Base-by-base conservation (phyloP, 2,888 invertebrate species). In the Cremastinae sp. region DNA sequence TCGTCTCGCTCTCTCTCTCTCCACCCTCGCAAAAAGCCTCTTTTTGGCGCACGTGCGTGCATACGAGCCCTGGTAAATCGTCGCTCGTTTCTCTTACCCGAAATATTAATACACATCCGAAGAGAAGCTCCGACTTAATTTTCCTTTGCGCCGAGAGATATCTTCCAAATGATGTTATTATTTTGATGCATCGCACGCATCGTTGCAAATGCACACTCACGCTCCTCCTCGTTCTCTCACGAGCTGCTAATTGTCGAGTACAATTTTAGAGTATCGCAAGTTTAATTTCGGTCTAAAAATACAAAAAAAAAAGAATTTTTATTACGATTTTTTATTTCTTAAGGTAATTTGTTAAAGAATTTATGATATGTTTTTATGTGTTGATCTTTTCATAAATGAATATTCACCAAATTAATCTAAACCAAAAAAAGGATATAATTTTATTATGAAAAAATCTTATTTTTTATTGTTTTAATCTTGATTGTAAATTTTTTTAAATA, bases 81-180 rank as follows among this genome's bases (percentile, higher is more conserved):
- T 41, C 61, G 55, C 39, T 73, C 72, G 59, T 73, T 76, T 76
- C 65, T 77, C 70, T 70, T 41, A 10, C 12, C n/a, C 70, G 65
- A 69, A 73, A 77, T 77, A 74, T 77, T 74, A 77, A 77, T 77
- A 77, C 43, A 70, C 28, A 56, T 45, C 68, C 20, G 69, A 5
- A 56, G 69, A 62, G 58, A 22, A 37, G 56, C n/a, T 59, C 49
- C 59, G 61, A 56, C 73, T 73, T 61, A 65, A 70, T 74, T 74
- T 70, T 55, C 1, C 76, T 43, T 56, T 61, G 2, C 69, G 47
- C 65, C 35, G 5, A 55, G n/a, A 47, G 2, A 28, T 28, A 68
- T 39, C 37, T 59, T 18, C 20, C n/a, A 65, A 56, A 65, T 65
- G 53, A 74, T 65, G 65, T 77, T 77, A 73, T 76, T 69, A 76